phyloP scores from a whole-genome alignment of 2,797 vertebrate species.

The Luscinia luscinia region DNA sequence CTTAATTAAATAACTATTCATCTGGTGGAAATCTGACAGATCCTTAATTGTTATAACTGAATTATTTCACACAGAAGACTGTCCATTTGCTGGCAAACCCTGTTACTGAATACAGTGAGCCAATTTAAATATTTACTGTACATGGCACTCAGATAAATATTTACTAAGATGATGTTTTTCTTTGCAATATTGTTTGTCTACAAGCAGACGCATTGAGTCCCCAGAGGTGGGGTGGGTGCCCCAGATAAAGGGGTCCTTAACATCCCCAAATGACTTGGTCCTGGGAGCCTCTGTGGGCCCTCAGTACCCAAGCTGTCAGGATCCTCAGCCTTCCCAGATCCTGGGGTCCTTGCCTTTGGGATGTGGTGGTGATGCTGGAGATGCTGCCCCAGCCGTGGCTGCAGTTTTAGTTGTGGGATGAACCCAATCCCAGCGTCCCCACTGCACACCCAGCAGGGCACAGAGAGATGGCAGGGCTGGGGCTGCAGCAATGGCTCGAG shows the following conservation, averaged over 20 bases:
- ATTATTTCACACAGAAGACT: background rate
- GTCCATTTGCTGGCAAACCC: background rate
- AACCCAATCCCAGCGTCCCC: background rate
- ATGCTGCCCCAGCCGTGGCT: background rate
- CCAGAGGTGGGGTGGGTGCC: background rate
- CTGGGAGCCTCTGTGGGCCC: background rate
- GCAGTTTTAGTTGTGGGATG: background rate
- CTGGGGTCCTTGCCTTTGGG: background rate
- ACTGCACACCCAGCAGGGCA: background rate
- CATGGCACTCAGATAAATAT: background rate
- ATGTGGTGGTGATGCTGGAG: background rate
- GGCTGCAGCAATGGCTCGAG: background rate
- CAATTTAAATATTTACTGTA: background rate
- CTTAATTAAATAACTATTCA: background rate
- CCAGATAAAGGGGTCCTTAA: background rate
- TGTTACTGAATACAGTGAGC: background rate
- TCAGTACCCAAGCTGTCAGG: background rate
- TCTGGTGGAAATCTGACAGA: background rate
- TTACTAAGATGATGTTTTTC: background rate
- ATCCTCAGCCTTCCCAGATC: background rate
- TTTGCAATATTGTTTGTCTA: background rate
- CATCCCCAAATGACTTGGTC: background rate
- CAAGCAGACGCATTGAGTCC: background rate
- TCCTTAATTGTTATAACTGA: background rate
- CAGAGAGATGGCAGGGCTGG: background rate